These are phyloP conservation scores for Synergus itoensis DNA, from an alignment of 2,888 invertebrate species.

Conservation along the genomic window DNA sequence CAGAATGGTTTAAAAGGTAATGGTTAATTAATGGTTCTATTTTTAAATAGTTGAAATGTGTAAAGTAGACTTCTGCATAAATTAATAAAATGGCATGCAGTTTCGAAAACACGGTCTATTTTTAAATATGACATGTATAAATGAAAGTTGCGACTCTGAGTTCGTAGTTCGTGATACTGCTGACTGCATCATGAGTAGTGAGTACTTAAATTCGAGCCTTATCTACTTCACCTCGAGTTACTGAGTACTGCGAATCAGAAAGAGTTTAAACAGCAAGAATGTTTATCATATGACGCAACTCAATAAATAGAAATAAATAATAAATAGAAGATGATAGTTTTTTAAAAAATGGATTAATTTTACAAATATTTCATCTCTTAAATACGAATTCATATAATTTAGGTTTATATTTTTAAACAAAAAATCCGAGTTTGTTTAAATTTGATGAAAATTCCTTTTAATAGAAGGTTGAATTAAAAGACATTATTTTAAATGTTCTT, in stretches of 20 bases:
- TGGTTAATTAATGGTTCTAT: neutral
- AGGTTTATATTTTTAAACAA: too few relatives aligned
- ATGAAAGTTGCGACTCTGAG: neutral
- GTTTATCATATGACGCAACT: neutral
- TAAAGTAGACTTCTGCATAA: neutral
- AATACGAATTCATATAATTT: too few relatives aligned
- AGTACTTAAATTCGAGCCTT: constrained; percentile 29
- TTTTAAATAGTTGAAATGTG: neutral
- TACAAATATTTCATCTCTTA: too few relatives aligned
- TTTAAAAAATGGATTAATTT: neutral
- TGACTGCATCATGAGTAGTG: constrained; percentile 4
- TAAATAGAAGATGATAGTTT: neutral
- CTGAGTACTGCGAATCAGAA: constrained; percentile 12
- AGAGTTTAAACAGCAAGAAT: neutral
- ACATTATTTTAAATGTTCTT: neutral
- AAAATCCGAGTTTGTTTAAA: too few relatives aligned
- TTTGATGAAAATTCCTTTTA: neutral
- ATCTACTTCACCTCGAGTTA: constrained; percentile 31
- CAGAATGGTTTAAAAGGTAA: too few relatives aligned
- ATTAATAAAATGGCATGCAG: neutral
- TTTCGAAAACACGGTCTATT: neutral
- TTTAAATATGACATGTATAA: neutral
- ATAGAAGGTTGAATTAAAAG: neutral
- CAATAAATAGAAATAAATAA: neutral
- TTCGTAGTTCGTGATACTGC: constrained; percentile 18